phyloP scores from a whole-genome alignment of 2,888 invertebrate species.

The Oligia fasciuncula region DNA sequence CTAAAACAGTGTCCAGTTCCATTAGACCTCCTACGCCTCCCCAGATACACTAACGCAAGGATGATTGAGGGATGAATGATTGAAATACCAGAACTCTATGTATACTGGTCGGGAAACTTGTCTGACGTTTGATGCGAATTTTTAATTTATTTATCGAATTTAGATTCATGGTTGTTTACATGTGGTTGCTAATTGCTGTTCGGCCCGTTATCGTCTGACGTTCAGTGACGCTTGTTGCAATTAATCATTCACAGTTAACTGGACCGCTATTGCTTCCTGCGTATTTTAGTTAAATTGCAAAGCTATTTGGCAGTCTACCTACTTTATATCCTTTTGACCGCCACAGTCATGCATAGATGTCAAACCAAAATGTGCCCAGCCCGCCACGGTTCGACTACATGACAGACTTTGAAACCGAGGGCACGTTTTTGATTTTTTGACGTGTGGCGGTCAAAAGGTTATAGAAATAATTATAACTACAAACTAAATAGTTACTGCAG shows the following conservation, averaged over 20 bases:
- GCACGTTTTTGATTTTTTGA: too few relatives aligned
- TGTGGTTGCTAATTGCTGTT: constrained; percentile 56
- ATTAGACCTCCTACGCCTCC: constrained; percentile 48
- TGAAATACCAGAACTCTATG: constrained; percentile 32
- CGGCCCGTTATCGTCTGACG: constrained; percentile 44
- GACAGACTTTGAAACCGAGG: too few relatives aligned
- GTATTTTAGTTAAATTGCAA: constrained; percentile 17
- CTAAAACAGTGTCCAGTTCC: constrained; percentile 61
- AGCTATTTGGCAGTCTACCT: constrained; percentile 6
- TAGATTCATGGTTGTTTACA: constrained; percentile 50
- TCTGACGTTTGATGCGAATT: constrained; percentile 37
- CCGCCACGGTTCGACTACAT: too few relatives aligned
- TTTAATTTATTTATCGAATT: constrained; percentile 42
- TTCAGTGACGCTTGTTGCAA: constrained; percentile 51
- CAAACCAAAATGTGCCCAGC: too few relatives aligned
- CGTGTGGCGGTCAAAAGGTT: constrained; percentile 10
- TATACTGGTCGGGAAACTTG: constrained; percentile 25
- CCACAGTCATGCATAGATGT: too few relatives aligned
- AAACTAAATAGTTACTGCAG: constrained; percentile 21
- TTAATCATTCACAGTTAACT: constrained; percentile 58
- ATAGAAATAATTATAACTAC: neutral
- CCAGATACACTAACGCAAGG: constrained; percentile 10
- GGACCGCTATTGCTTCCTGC: constrained; percentile 15
- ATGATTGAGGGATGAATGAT: constrained; percentile 5
- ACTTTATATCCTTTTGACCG: constrained; percentile 11